Evolutionary conservation across 2,888 invertebrate species (phyloP), one percentile per base, ranked within the genome.

Genomic region (Margaritifera margaritifera): DNA sequence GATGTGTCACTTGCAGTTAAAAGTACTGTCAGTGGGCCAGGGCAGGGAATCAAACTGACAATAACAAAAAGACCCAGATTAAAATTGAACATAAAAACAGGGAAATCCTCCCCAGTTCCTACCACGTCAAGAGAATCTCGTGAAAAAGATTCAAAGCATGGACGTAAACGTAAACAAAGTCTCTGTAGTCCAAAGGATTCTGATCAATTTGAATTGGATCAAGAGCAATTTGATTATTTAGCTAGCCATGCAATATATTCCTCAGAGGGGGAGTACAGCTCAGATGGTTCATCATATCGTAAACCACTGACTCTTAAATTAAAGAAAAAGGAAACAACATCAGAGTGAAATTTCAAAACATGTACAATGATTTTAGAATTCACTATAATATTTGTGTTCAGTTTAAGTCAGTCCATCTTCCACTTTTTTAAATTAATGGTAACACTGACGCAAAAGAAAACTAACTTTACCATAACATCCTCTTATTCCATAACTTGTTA

Each of bases 31-130:
- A 68, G 71, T 56, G 78, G 88, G 66, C 86, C 89, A 15, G 80
- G 82, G 8, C 80, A 84, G 53, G 90, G 90, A 19, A 88, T 90
- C 62, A 90, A 90, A 74, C 75, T 90, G 62, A 89, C 87, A 27
- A 89, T 90, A 55, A 84, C 78, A 55, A 81, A 80, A 72, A 68
- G 79, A 50, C 81, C 79, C 20, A 70, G 71, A 65, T 55, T 76
- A 62, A 70, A 71, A 15, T 53, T 66, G 57, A 62, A 71, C 66
- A 58, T 67, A 56, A 61, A 72, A 68, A 66, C 69, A 25, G 69
- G 69, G 60, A 65, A 50, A 65, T 58, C 62, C 71, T 54, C 66
- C 72, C 22, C 77, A 61, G 18, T 69, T 61, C 58, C 68, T 67
- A 42, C 71, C 77, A 25, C 64, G 64, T 52, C 55, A 62, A 24